phyloP scores from a whole-genome alignment of 2,113 vertebrate genomes.

The Bubalus kerabau region DNA sequence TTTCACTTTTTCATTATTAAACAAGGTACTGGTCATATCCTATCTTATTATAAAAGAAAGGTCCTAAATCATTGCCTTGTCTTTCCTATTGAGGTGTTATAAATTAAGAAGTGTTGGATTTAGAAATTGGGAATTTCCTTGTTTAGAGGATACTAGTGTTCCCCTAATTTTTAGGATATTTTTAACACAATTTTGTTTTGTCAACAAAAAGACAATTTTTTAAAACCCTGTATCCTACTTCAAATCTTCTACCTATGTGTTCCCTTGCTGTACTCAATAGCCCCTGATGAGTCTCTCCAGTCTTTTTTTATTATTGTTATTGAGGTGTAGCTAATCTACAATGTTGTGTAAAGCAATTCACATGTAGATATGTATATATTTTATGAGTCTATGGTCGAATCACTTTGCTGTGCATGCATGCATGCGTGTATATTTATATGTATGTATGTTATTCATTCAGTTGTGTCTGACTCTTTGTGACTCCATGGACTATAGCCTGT shows the following conservation, averaged over 20 bases:
- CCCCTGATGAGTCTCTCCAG: neutral
- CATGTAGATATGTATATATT: neutral
- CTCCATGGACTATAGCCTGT: fast-evolving
- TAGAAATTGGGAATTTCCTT: neutral
- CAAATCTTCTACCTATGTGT: neutral
- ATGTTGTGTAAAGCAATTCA: neutral
- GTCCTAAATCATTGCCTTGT: neutral
- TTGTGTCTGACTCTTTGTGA: neutral
- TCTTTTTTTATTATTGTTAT: neutral
- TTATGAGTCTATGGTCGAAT: neutral
- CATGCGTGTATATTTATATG: neutral
- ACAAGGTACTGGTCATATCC: neutral
- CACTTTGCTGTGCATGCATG: neutral
- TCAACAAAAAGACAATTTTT: neutral
- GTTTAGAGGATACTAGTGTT: neutral
- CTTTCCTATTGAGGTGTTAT: neutral
- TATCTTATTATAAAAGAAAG: neutral
- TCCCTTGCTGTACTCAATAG: neutral
- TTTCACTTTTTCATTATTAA: neutral
- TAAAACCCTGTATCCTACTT: neutral
- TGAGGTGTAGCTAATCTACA: neutral
- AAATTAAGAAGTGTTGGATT: neutral
- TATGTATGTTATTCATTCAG: neutral
- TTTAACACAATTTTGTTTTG: neutral
- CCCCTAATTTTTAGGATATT: no score